Conservation (phyloP, 92 coral and sea anemone species). For the Blastomussa wellsi region DNA sequence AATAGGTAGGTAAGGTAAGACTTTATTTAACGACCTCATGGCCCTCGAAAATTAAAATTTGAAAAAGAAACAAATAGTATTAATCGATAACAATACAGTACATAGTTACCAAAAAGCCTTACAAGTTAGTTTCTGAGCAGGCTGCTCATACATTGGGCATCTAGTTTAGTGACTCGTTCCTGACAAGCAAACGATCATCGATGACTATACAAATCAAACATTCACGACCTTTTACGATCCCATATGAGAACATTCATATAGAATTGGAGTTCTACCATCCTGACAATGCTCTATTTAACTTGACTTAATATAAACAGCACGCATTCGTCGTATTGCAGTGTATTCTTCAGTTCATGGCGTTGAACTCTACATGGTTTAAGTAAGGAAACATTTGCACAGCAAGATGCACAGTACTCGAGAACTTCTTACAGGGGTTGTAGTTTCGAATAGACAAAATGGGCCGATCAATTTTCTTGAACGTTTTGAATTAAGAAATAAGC, state of each 20-base stretch:
- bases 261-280: not conserved
- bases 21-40: too few species aligned
- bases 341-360: not conserved
- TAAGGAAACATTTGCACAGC: not conserved
- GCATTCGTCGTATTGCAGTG: not conserved
- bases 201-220: not conserved
- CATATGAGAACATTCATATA: not conserved
- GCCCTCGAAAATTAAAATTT: too few species aligned
- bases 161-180: too few species aligned
- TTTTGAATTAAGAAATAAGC: not conserved
- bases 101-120: too few species aligned
- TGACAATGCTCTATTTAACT: not conserved
- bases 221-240: not conserved
- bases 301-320: not conserved
- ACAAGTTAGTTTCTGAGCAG: too few species aligned
- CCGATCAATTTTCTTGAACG: conserved; percentile 3
- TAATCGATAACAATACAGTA: too few species aligned
- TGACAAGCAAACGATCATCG: not conserved
- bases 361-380: not conserved
- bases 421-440: too few species aligned
- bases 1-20: too few species aligned
- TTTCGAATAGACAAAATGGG: not conserved
- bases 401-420: not conserved
- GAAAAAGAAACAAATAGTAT: too few species aligned
- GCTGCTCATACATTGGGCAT: too few species aligned